Percentiles rank a stretch among this genome's conserved stretches.
These are phyloP conservation scores for Mesorhabditis spiculigera DNA, from an alignment of 2,888 invertebrate species.

Conservation along the genomic window DNA sequence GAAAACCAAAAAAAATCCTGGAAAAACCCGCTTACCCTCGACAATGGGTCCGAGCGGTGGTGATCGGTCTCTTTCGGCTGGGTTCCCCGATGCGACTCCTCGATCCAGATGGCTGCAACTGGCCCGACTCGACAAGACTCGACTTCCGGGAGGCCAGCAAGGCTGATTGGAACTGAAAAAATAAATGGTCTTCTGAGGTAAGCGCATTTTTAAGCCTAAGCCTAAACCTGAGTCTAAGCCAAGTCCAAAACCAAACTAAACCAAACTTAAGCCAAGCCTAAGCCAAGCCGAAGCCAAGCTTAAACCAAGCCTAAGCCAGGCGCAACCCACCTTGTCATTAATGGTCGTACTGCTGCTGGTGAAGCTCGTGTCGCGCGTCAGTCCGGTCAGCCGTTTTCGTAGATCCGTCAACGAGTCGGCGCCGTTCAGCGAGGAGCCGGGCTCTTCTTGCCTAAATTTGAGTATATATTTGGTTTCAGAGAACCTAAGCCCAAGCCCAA, in stretches of 20 bases:
- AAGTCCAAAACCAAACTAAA: neutral
- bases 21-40: neutral
- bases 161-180: conserved; percentile 3
- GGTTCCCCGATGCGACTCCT: neutral
- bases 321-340: conserved; percentile 1
- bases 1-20: too few relatives aligned
- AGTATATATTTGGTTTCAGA: neutral
- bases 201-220: too few relatives aligned
- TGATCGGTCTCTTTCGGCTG: conserved; percentile 6
- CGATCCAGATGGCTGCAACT: neutral
- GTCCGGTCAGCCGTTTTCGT: neutral
- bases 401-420: neutral
- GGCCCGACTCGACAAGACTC: neutral
- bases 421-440: neutral
- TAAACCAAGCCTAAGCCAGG: neutral
- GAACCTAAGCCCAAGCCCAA: neutral
- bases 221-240: too few relatives aligned
- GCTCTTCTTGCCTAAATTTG: neutral
- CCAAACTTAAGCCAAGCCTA: neutral
- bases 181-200: too few relatives aligned
- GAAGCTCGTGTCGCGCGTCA: neutral
- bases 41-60: neutral
- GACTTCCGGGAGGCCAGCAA: neutral
- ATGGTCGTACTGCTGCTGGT: neutral
- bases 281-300: neutral